phyloP scores from a whole-genome alignment of 2,113 vertebrate genomes.

The Felis chaus region DNA sequence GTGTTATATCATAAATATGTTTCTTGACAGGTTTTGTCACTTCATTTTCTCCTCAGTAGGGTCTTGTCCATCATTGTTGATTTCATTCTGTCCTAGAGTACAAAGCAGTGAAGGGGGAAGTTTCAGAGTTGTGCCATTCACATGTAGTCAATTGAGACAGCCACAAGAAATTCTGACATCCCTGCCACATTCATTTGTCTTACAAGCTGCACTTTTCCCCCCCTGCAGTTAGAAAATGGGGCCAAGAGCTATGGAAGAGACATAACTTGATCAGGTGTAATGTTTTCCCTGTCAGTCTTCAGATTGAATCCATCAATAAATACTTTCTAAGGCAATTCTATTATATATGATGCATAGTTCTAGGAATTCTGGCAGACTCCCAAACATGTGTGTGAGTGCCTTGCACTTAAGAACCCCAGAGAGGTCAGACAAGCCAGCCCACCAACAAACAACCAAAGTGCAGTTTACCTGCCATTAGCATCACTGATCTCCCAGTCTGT shows the following conservation, averaged over 20 bases:
- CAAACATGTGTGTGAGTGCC: neutral
- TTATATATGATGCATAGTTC: neutral
- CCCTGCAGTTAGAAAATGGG: neutral
- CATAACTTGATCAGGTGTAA: neutral
- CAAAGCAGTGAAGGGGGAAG: neutral
- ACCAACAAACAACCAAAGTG: neutral
- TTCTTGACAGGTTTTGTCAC: slow-evolving; percentile 47
- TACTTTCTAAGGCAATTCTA: neutral
- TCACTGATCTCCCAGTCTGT: neutral
- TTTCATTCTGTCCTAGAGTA: neutral
- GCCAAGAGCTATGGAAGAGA: neutral
- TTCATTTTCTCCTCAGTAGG: slow-evolving; percentile 49
- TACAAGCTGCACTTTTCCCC: neutral
- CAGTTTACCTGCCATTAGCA: neutral
- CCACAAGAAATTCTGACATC: neutral
- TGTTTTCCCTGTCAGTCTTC: neutral
- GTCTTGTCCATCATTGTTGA: slow-evolving; percentile 20
- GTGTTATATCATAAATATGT: neutral
- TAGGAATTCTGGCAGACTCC: neutral
- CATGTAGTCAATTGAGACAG: neutral
- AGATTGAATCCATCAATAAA: slow-evolving; percentile 5
- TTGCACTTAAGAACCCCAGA: neutral
- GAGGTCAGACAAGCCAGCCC: neutral
- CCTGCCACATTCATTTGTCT: neutral
- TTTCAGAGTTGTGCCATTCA: slow-evolving; percentile 9